Percentiles rank a stretch among this genome's conserved stretches.
Conservation (phyloP, 2,888 invertebrate genomes). For the Rosalia funebris region DNA sequence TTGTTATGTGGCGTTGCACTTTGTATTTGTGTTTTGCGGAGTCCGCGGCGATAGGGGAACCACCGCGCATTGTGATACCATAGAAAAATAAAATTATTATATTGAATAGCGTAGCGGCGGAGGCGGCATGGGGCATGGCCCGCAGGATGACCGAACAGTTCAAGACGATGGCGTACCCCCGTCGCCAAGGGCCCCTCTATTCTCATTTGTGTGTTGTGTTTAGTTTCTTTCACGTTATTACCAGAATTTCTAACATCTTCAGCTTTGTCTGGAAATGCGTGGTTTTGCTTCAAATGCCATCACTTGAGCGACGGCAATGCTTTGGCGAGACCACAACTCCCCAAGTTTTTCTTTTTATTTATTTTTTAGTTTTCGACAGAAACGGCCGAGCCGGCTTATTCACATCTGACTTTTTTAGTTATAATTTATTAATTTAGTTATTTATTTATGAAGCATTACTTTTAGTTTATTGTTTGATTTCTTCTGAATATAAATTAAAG, state of each 20-base stretch:
- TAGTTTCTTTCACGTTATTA: constrained; percentile 51
- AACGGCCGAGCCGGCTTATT: constrained; percentile 24
- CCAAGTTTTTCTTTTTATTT: constrained; percentile 45
- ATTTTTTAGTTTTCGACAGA: constrained; percentile 42
- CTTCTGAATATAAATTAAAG: constrained; percentile 54
- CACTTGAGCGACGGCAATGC: constrained; percentile 58
- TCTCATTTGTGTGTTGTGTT: constrained; percentile 61
- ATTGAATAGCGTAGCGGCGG: constrained; percentile 11
- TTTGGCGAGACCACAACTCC: constrained; percentile 60
- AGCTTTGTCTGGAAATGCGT: constrained; percentile 57
- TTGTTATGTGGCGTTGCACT: constrained; percentile 53
- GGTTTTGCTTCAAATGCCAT: constrained; percentile 61
- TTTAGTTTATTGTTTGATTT: constrained; percentile 51
- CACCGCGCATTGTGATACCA: constrained; percentile 53
- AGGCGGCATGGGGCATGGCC: constrained; percentile 37
- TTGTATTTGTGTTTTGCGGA: constrained; percentile 52
- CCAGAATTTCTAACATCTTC: constrained; percentile 53
- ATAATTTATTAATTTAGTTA: constrained; percentile 51
- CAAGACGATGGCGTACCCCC: constrained; percentile 45
- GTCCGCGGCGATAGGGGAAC: constrained; percentile 48
- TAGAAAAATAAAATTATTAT: constrained; percentile 47
- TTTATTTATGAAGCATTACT: constrained; percentile 46
- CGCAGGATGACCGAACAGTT: constrained; percentile 46
- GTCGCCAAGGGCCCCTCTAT: constrained; percentile 48
- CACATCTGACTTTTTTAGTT: constrained; percentile 46